These are phyloP conservation scores for Hepsetus odoe DNA, from an alignment of 2,113 vertebrate species.

Conservation along the genomic window DNA sequence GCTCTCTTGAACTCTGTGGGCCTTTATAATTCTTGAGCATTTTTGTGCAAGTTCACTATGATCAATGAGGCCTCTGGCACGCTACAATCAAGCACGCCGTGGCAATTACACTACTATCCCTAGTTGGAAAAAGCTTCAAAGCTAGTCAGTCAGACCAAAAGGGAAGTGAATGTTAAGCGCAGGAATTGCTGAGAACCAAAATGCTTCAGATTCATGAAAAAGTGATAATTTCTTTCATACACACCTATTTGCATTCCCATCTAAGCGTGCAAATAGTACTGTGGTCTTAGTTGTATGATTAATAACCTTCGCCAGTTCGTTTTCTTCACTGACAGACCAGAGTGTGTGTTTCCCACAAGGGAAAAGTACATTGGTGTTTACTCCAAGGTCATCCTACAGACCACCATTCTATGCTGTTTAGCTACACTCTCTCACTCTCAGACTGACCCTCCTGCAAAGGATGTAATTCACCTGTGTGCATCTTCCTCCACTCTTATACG, in stretches of 20 bases:
- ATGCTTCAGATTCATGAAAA: constrained; percentile 11
- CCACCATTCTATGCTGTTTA: too few species aligned
- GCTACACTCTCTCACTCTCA: too few species aligned
- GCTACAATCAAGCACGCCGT: constrained; percentile 3
- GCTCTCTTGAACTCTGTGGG: neutral
- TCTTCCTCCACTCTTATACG: too few species aligned
- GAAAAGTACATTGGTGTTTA: neutral
- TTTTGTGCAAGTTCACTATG: constrained; percentile 13
- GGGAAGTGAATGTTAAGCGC: neutral
- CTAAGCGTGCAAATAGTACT: neutral
- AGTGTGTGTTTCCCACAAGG: neutral
- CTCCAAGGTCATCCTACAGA: too few species aligned
- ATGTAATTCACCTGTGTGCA: too few species aligned
- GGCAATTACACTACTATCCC: neutral
- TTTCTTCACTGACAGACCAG: neutral
- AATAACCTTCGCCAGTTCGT: constrained; percentile 6
- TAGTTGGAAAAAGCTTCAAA: constrained; percentile 35
- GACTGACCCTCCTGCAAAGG: too few species aligned
- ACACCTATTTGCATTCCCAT: neutral
- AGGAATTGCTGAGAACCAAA: neutral
- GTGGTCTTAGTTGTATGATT: neutral
- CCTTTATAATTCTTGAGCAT: neutral
- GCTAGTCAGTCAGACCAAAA: neutral
- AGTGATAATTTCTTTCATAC: neutral
- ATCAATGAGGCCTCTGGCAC: neutral